Evolutionary conservation across 2,888 invertebrate genomes (phyloP), one percentile per base, ranked within the genome.

Genomic region (Philopedon plagiatum): DNA sequence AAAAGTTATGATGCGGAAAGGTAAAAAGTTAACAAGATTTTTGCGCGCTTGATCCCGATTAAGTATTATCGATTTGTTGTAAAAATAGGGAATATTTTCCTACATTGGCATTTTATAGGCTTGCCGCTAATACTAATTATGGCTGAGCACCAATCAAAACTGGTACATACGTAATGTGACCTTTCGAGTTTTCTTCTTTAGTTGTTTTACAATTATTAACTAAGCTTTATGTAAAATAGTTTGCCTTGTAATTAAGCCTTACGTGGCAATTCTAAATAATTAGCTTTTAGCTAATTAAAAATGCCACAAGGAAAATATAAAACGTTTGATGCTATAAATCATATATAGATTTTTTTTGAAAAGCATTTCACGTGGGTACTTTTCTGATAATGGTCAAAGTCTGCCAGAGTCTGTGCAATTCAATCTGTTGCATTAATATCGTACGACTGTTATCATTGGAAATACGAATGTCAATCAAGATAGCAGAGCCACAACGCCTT

Each of bases 1-100:
- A 60, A 64, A 70, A 64, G 29, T 70, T 70, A 70, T 70, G 70
- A 70, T 64, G 57, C 58, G 58, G 60, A 70, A 70, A 70, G 70
- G 64, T 58, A 70, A 64, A 63, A 70, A 70, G 70, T 70, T 64
- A 70, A 70, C 70, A 70, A 63, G 70, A 64, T 70, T 64, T 70
- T 58, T 60, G 70, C 49, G 57, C 70, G 63, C 69, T 63, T 57
- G 69, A 70, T 64, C 64, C 57, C 51, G 70, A 70, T 70, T 70
- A 70, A 70, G 64, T 70, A 44, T 37, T 70, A 70, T 70, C 64
- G 70, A 64, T 64, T 70, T 51, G 58, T 63, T 63, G 32, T 56
- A 69, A 63, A 69, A 63, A 69, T 63, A 63, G 69, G 46, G 57
- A 63, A 49, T 68, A 68, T 70, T 64, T 69, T 62, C 56, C 70